phyloP scores from a whole-genome alignment of 2,888 invertebrate genomes.

The Gymnocheta viridis region DNA sequence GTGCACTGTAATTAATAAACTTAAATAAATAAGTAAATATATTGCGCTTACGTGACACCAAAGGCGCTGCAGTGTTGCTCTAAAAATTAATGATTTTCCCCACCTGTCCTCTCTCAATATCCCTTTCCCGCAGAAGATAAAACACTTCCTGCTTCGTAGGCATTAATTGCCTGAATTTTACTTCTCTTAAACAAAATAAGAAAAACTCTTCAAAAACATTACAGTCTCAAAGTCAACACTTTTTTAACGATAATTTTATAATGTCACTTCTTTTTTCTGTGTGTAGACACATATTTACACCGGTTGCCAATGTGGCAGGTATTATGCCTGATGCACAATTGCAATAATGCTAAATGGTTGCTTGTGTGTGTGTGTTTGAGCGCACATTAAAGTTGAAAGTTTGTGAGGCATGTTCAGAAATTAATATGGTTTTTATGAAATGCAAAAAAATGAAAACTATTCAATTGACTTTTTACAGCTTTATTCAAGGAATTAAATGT shows the following conservation, averaged over 20 bases:
- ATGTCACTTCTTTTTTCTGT: background rate
- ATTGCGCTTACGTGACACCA: too few species aligned
- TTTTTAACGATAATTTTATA: background rate
- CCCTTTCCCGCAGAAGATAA: too few species aligned
- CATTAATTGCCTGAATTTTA: too few species aligned
- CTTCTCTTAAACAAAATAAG: too few species aligned
- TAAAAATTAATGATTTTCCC: too few species aligned
- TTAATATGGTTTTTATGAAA: constrained; percentile 57
- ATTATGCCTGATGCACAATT: constrained; percentile 38
- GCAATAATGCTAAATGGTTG: constrained; percentile 27
- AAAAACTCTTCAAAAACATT: too few species aligned
- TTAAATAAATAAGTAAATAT: too few species aligned
- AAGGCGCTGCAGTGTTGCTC: too few species aligned
- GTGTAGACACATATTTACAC: background rate
- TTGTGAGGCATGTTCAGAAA: constrained; percentile 36
- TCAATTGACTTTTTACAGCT: constrained; percentile 62
- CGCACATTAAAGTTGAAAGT: constrained; percentile 27
- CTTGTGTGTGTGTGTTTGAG: background rate
- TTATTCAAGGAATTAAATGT: constrained; percentile 60
- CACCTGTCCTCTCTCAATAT: too few species aligned
- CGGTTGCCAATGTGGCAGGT: constrained; percentile 32
- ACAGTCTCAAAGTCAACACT: too few species aligned
- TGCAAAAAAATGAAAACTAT: constrained; percentile 23
- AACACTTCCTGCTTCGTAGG: too few species aligned
- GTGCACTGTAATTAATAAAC: too few species aligned